Percentiles rank a stretch among this genome's conserved stretches.
phyloP scores from a whole-genome alignment of 2,797 vertebrate species.

The Alectoris magna region DNA sequence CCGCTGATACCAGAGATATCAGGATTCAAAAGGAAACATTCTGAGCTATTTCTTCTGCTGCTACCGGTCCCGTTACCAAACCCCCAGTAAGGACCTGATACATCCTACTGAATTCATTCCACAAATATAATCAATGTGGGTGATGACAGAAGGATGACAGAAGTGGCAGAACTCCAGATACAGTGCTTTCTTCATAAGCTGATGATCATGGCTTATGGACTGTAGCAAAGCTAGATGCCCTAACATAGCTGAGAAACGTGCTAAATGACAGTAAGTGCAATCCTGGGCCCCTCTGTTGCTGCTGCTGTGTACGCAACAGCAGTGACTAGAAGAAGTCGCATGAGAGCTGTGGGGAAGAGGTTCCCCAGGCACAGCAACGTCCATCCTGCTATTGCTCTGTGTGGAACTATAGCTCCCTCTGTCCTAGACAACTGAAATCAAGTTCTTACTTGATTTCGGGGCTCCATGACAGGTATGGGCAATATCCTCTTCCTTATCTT shows the following conservation, averaged over 20 bases:
- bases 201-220: background rate
- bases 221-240: background rate
- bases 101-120: fast-evolving
- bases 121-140: background rate
- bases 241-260: background rate
- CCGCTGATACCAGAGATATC: background rate
- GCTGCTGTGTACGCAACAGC: background rate
- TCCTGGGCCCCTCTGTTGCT: background rate
- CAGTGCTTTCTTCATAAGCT: background rate
- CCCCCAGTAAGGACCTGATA: background rate
- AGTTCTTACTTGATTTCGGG: background rate
- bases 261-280: background rate
- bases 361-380: background rate
- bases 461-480: background rate
- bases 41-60: background rate
- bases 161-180: background rate
- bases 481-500: background rate
- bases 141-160: background rate
- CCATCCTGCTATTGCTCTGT: background rate
- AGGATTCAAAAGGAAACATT: background rate
- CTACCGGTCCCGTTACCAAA: background rate
- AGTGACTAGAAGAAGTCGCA: background rate
- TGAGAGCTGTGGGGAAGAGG: background rate
- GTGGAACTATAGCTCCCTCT: background rate
- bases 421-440: background rate